These are phyloP conservation scores for Entomobrya multifasciata DNA, from an alignment of 2,888 invertebrate genomes.

Conservation along the genomic window DNA sequence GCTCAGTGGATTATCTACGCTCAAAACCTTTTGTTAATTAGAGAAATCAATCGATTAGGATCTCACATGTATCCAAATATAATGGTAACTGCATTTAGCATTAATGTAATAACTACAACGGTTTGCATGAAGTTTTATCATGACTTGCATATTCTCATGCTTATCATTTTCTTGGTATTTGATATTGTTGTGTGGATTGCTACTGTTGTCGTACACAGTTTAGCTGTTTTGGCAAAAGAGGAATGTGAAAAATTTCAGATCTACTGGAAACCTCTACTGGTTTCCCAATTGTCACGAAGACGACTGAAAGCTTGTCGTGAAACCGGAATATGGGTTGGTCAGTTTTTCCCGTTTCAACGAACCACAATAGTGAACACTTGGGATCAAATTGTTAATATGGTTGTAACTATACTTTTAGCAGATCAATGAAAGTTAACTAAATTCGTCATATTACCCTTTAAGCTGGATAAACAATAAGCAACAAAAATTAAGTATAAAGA, in stretches of 20 bases:
- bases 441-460: too few relatives aligned
- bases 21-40: neutral
- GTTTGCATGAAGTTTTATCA: too few relatives aligned
- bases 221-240: constrained; percentile 28
- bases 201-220: constrained; percentile 9
- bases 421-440: too few relatives aligned
- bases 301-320: neutral
- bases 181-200: constrained; percentile 6
- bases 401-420: neutral
- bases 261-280: constrained; percentile 27
- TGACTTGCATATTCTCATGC: neutral
- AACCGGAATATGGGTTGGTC: neutral
- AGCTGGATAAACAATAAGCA: too few relatives aligned
- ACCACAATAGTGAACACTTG: neutral
- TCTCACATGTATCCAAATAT: neutral
- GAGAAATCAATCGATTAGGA: too few relatives aligned
- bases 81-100: constrained; percentile 14
- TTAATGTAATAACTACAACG: constrained; percentile 45
- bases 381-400: neutral
- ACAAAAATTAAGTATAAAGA: too few relatives aligned
- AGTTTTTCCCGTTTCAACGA: neutral
- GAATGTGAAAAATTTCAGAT: constrained; percentile 3
- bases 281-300: neutral
- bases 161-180: too few relatives aligned
- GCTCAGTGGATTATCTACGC: neutral